Conservation (phyloP, 2,797 vertebrate genomes). For the Pterois miles region DNA sequence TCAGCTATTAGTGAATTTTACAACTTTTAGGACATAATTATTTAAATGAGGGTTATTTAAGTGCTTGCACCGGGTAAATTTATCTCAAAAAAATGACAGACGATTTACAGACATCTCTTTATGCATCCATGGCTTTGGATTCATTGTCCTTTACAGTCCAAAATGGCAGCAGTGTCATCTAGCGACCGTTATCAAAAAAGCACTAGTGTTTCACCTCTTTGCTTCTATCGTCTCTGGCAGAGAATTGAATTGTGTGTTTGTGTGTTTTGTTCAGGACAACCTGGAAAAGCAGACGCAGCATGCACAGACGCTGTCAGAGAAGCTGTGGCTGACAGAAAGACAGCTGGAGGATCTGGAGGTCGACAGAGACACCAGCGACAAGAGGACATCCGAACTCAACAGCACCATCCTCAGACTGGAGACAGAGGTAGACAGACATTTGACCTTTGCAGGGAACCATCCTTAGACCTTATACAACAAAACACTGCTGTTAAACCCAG, state of each 20-base stretch:
- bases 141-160: too few species aligned
- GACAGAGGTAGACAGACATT: slow-evolving; percentile 71
- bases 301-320: slow-evolving; percentile 74
- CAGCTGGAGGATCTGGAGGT: slow-evolving; percentile 78
- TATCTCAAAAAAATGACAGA: too few species aligned
- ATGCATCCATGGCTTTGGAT: too few species aligned
- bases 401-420: slow-evolving; percentile 74
- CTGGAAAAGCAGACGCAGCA: slow-evolving; percentile 82
- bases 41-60: too few species aligned
- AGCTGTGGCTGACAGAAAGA: slow-evolving; percentile 82
- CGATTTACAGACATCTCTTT: too few species aligned
- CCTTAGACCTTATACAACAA: too few species aligned
- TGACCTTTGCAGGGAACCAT: not conserved
- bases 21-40: too few species aligned
- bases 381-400: slow-evolving; percentile 74
- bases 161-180: accelerated
- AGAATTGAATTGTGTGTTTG: not conserved
- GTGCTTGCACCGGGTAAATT: too few species aligned
- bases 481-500: not conserved
- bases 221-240: not conserved
- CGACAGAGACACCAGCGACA: slow-evolving; percentile 67
- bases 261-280: slow-evolving; percentile 70
- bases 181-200: too few species aligned
- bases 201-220: too few species aligned
- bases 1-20: too few species aligned